Evolutionary conservation across 2,113 vertebrate genomes (phyloP).

Genomic region (Odocoileus hemionus): DNA sequence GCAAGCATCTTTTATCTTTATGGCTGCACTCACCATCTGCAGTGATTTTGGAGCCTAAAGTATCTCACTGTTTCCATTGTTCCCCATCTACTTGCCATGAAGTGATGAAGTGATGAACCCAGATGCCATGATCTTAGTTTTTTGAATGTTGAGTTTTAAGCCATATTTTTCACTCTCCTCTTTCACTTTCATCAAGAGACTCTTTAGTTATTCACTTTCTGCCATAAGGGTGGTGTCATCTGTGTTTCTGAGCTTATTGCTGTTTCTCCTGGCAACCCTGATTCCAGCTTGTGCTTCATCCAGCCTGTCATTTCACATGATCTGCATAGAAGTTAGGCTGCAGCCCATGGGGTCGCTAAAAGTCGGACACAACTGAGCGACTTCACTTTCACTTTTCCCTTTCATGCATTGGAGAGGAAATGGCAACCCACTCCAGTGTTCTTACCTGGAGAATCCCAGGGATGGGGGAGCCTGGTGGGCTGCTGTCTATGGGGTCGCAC

Average conservation of each 20-base stretch:
- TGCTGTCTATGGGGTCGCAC: no score
- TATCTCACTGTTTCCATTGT: background rate
- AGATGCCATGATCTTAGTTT: background rate
- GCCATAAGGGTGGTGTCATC: background rate
- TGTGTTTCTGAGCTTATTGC: background rate
- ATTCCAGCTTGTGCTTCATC: background rate
- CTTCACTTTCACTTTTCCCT: no score
- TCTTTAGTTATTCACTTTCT: background rate
- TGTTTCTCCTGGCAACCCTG: background rate
- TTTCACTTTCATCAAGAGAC: background rate
- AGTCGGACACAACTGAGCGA: no score
- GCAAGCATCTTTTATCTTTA: background rate
- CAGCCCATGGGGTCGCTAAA: no score
- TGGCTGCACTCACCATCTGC: background rate
- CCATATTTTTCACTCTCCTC: background rate
- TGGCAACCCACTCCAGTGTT: no score
- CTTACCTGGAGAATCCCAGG: no score
- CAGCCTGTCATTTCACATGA: background rate
- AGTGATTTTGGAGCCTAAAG: background rate
- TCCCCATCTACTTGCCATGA: background rate
- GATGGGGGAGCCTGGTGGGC: no score
- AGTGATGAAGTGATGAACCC: background rate
- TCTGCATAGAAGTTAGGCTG: background rate
- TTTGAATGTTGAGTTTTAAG: background rate
- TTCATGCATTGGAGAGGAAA: no score